Conservation (phyloP, 2,797 vertebrate species). For the Helostoma temminkii region DNA sequence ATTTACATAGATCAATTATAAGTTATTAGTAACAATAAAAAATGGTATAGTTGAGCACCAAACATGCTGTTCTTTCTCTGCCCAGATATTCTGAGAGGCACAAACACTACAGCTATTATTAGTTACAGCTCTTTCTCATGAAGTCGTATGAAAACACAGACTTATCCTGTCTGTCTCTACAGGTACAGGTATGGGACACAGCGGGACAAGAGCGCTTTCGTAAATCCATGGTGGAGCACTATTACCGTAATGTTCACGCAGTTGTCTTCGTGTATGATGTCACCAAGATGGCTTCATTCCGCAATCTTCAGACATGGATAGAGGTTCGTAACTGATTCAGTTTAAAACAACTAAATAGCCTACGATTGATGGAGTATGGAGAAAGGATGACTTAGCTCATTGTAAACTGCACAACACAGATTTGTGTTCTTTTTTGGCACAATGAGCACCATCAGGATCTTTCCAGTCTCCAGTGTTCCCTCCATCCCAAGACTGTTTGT, state of each 20-base stretch:
- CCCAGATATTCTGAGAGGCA: background rate
- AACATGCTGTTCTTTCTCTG: background rate
- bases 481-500: conserved; percentile 3
- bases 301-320: conserved; percentile 97
- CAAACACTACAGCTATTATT: background rate
- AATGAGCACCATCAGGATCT: background rate
- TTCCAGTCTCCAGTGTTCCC: background rate
- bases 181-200: conserved; percentile 98
- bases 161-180: conserved; percentile 20
- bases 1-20: background rate
- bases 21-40: background rate
- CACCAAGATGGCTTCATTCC: conserved; percentile 96
- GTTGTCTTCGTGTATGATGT: conserved; percentile 98
- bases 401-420: background rate
- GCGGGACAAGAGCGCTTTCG: conserved; percentile 96
- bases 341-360: background rate
- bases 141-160: background rate
- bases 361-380: background rate
- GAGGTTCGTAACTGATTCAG: conserved; percentile 87
- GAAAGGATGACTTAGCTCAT: background rate
- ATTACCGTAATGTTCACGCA: conserved; percentile 96
- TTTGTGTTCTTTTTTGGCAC: conserved; percentile 5
- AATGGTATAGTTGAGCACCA: background rate
- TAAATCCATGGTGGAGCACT: conserved; percentile 97
- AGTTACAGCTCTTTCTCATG: background rate